These are phyloP conservation scores for Takifugu rubripes DNA, from an alignment of 2,797 vertebrate species.

Conservation along the genomic window DNA sequence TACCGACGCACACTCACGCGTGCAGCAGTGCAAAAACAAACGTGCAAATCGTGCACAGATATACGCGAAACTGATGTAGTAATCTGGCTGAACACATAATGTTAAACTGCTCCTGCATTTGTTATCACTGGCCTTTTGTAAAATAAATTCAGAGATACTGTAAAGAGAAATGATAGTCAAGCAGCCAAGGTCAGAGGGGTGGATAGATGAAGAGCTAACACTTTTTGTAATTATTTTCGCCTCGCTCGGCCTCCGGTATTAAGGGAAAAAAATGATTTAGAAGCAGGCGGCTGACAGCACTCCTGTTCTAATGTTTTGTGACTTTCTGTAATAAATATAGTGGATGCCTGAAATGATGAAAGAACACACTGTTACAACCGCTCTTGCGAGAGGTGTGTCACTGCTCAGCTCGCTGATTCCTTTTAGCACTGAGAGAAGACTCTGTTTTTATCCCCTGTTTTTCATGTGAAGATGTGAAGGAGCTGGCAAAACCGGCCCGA, in stretches of 20 bases:
- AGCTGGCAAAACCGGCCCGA: slow-evolving; percentile 14
- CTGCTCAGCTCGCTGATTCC: slow-evolving; percentile 17
- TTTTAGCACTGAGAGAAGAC: slow-evolving; percentile 2
- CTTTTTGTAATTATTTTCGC: slow-evolving; percentile 54
- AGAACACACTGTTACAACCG: slow-evolving; percentile 19
- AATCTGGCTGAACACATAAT: slow-evolving; percentile 20
- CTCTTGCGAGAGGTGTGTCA: slow-evolving; percentile 12
- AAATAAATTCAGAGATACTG: slow-evolving; percentile 39
- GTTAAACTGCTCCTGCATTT: slow-evolving; percentile 17
- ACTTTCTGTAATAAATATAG: slow-evolving; percentile 16
- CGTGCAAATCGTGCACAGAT: slow-evolving; percentile 50
- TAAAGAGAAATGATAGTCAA: slow-evolving; percentile 34
- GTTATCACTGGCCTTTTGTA: slow-evolving; percentile 30
- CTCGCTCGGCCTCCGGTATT: slow-evolving; percentile 37
- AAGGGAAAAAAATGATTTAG: slow-evolving; percentile 33
- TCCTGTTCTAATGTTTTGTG: slow-evolving; percentile 33
- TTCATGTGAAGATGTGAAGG: slow-evolving; percentile 20
- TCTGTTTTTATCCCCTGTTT: slow-evolving; percentile 13
- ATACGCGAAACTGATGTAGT: slow-evolving; percentile 18
- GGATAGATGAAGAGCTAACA: slow-evolving; percentile 46
- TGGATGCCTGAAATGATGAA: slow-evolving; percentile 31
- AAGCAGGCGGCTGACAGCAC: slow-evolving; percentile 37
- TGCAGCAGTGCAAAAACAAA: slow-evolving; percentile 51
- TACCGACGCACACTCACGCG: slow-evolving; percentile 55
- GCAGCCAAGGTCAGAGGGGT: slow-evolving; percentile 34